Percentiles rank a stretch among this genome's conserved stretches.
phyloP scores from a whole-genome alignment of 64 coral and sea anemone genomes.

The Montipora sp. region DNA sequence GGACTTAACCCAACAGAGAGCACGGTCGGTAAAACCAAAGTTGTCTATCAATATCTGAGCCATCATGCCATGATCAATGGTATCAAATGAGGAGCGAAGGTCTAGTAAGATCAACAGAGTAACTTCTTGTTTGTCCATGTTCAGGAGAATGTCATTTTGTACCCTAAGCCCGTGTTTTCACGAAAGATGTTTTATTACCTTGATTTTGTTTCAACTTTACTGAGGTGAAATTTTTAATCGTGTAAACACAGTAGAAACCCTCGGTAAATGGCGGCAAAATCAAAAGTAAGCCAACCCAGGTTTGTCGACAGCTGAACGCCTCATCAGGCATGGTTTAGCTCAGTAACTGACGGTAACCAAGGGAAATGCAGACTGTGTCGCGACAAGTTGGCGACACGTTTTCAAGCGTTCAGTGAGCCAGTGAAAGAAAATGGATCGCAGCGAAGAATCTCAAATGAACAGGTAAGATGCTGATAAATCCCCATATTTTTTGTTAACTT shows the following conservation, averaged over 20 bases:
- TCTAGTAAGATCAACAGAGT: too few species aligned
- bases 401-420: constrained; percentile 10
- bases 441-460: constrained; percentile 3
- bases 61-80: too few species aligned
- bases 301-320: background rate
- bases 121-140: too few species aligned
- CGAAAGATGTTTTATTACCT: constrained; percentile 2
- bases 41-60: too few species aligned
- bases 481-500: constrained; percentile 4
- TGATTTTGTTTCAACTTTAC: constrained; percentile 50
- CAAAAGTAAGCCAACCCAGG: constrained; percentile 19
- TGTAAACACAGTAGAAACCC: constrained; percentile 34
- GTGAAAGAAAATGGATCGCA: constrained; percentile 4
- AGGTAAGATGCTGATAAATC: background rate
- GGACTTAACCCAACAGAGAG: too few species aligned
- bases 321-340: constrained; percentile 11
- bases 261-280: constrained; percentile 14
- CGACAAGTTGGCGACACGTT: background rate
- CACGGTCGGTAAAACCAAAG: too few species aligned
- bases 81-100: too few species aligned
- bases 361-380: background rate
- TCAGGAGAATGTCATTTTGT: too few species aligned
- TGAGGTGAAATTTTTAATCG: constrained; percentile 27
- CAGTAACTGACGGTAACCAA: constrained; percentile 2
- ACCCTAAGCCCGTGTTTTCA: constrained; percentile 7